Evolutionary conservation across 2,888 invertebrate genomes (phyloP).

Genomic region (Euzophera pinguis): DNA sequence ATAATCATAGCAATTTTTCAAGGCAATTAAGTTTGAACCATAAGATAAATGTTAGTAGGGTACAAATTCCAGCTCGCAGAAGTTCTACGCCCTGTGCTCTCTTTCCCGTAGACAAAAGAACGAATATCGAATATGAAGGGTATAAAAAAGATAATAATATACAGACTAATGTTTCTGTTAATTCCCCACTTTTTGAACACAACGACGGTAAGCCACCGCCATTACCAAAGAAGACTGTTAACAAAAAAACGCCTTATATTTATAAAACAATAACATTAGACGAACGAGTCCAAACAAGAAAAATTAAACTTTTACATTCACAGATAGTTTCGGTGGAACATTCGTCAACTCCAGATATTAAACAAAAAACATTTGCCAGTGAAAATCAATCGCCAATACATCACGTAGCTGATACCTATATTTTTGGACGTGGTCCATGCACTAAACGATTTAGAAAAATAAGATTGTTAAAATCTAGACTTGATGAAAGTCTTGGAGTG

Average conservation of each 20-base stretch:
- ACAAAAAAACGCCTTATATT: slow-evolving; percentile 62
- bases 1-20: slow-evolving; percentile 56
- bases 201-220: slow-evolving; percentile 68
- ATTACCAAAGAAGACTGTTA: slow-evolving; percentile 67
- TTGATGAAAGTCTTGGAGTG: slow-evolving; percentile 85
- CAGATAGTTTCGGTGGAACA: slow-evolving; percentile 61
- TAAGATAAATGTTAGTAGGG: slow-evolving; percentile 64
- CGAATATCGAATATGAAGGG: slow-evolving; percentile 53
- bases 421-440: slow-evolving; percentile 79
- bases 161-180: slow-evolving; percentile 34
- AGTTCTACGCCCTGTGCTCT: slow-evolving; percentile 73
- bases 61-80: slow-evolving; percentile 62
- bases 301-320: slow-evolving; percentile 71
- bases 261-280: slow-evolving; percentile 73
- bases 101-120: slow-evolving; percentile 61
- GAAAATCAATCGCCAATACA: slow-evolving; percentile 50
- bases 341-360: slow-evolving; percentile 48
- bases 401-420: slow-evolving; percentile 52
- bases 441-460: slow-evolving; percentile 82
- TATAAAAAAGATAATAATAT: slow-evolving; percentile 46
- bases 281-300: slow-evolving; percentile 72
- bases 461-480: slow-evolving; percentile 82
- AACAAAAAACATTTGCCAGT: slow-evolving; percentile 42
- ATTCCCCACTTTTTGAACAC: slow-evolving; percentile 43
- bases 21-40: slow-evolving; percentile 70